Conservation (phyloP, 2,113 vertebrate genomes). For the Pelmatolapia mariae region DNA sequence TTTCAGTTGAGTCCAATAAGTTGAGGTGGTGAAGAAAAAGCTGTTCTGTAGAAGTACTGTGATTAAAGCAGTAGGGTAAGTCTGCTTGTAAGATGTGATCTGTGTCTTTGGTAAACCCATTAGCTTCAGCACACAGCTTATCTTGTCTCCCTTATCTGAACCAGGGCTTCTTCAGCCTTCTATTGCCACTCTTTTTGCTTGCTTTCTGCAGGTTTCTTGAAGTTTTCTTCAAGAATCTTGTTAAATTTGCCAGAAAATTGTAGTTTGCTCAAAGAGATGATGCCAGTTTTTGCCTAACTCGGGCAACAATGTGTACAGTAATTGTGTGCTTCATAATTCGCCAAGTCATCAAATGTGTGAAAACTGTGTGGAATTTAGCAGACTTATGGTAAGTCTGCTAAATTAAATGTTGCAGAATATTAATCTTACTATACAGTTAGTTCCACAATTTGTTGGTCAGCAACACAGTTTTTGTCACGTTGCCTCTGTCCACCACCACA, state of each 20-base stretch:
- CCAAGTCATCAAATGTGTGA: constrained; percentile 42
- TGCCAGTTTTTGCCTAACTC: not conserved
- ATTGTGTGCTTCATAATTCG: constrained; percentile 45
- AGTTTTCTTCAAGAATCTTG: not conserved
- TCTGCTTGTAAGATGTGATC: constrained; percentile 6
- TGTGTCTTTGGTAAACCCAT: constrained; percentile 29
- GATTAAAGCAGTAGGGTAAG: not conserved
- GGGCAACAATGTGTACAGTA: constrained; percentile 50
- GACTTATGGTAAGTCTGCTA: constrained; percentile 10
- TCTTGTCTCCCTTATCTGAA: not conserved
- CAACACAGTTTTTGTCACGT: not conserved
- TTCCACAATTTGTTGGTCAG: not conserved
- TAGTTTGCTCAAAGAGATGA: not conserved
- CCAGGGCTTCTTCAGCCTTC: not conserved
- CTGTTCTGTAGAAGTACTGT: not conserved
- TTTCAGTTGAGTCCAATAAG: not conserved
- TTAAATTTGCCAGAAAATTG: not conserved
- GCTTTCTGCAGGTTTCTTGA: not conserved
- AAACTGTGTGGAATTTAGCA: constrained; percentile 11
- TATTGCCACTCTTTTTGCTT: not conserved
- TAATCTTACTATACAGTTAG: not conserved
- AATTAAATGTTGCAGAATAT: not conserved
- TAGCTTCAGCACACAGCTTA: not conserved
- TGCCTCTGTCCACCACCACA: not conserved
- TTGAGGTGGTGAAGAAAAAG: not conserved